Evolutionary conservation across 2,113 vertebrate genomes (phyloP).

Genomic region (Lophura nycthemera): DNA sequence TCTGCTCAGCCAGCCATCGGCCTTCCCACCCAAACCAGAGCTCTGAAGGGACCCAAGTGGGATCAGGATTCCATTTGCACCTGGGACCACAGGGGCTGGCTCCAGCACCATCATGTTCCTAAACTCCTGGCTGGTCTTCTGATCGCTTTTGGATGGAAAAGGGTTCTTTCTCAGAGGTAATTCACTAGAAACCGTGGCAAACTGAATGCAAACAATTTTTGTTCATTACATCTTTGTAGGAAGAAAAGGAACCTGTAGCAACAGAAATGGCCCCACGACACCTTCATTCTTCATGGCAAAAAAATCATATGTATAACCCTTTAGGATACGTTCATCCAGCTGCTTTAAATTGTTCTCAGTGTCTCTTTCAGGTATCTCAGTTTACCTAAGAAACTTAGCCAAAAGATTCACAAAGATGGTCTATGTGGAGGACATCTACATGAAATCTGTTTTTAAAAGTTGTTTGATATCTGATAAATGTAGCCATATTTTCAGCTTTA

Average conservation of each 20-base stretch:
- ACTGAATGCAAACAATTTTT: not conserved
- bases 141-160: not conserved
- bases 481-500: not conserved
- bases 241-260: not conserved
- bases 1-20: not conserved
- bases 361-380: not conserved
- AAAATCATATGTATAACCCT: not conserved
- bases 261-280: not conserved
- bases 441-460: not conserved
- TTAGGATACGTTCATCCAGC: not conserved
- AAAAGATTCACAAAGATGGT: not conserved
- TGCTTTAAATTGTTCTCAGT: not conserved
- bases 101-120: not conserved
- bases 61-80: not conserved
- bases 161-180: not conserved
- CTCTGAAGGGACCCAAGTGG: not conserved
- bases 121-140: not conserved
- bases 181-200: not conserved
- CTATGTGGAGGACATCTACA: not conserved
- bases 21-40: not conserved
- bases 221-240: not conserved
- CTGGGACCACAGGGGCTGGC: not conserved
- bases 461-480: not conserved
- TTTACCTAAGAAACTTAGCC: not conserved
- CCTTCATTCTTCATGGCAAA: not conserved